Evolutionary conservation across 2,888 invertebrate species (phyloP).

Genomic region (Cosmopolites sordidus): DNA sequence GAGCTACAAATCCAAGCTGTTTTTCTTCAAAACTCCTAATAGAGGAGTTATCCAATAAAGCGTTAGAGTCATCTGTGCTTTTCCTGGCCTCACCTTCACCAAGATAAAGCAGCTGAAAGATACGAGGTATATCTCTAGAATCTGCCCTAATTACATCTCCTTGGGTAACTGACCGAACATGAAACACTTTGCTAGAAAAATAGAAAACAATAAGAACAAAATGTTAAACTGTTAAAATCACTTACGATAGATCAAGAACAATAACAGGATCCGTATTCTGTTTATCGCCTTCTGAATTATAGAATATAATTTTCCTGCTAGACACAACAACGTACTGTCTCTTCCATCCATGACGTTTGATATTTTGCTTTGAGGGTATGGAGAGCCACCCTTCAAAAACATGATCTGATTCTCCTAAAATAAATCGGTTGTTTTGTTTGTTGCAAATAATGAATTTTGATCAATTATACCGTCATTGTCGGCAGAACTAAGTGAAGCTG

Average conservation of each 20-base stretch:
- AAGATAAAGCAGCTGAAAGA: conserved; percentile 95
- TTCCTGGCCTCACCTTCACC: conserved; percentile 91
- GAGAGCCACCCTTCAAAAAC: conserved; percentile 95
- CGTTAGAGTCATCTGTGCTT: conserved; percentile 63
- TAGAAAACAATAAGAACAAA: neutral
- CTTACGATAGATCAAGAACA: conserved; percentile 89
- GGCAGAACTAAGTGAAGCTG: conserved; percentile 85
- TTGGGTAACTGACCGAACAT: conserved; percentile 96
- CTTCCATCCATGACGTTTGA: conserved; percentile 93
- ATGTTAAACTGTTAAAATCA: neutral
- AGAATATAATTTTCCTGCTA: conserved; percentile 95
- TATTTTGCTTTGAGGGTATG: conserved; percentile 92
- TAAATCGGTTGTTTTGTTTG: neutral
- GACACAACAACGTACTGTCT: conserved; percentile 96
- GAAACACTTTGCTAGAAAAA: conserved; percentile 87
- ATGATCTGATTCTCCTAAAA: conserved; percentile 59
- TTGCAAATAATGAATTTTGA: neutral
- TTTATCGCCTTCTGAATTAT: conserved; percentile 90
- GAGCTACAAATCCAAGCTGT: conserved; percentile 43
- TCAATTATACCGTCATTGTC: conserved; percentile 65
- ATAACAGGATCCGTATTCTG: conserved; percentile 91
- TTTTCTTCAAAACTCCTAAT: conserved; percentile 52
- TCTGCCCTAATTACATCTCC: conserved; percentile 99
- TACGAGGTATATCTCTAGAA: conserved; percentile 98
- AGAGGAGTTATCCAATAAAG: conserved; percentile 51